A percentile compares a stretch with the other conserved stretches of the same genome.
Evolutionary conservation across 2,888 invertebrate species (phyloP).

Genomic region (Pammene fasciana): DNA sequence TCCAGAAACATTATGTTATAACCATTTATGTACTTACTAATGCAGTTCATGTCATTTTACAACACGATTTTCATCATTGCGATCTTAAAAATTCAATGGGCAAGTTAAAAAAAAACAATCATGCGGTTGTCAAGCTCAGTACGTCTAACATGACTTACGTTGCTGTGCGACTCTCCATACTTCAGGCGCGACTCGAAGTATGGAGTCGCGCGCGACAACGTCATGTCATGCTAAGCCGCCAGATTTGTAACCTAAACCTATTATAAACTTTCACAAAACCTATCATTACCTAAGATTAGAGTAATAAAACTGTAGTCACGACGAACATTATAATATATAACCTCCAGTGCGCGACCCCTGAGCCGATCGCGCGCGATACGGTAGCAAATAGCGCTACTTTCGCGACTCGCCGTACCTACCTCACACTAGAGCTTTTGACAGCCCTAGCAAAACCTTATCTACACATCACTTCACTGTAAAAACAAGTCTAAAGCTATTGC

Average conservation of each 20-base stretch:
- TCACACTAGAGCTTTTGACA: constrained; percentile 70
- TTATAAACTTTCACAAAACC: constrained; percentile 14
- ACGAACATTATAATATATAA: constrained; percentile 19
- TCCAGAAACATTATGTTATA: too few relatives aligned
- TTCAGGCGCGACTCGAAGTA: too few relatives aligned
- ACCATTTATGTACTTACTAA: too few relatives aligned
- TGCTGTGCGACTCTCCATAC: too few relatives aligned
- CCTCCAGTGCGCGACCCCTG: constrained; percentile 61
- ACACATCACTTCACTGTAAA: constrained; percentile 44
- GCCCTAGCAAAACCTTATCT: constrained; percentile 49
- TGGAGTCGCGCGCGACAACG: too few relatives aligned
- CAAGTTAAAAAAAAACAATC: too few relatives aligned
- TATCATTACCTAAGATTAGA: constrained; percentile 23
- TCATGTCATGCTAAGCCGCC: too few relatives aligned
- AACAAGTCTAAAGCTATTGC: constrained; percentile 48
- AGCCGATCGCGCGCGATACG: constrained; percentile 80
- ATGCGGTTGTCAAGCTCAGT: too few relatives aligned
- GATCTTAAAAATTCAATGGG: too few relatives aligned
- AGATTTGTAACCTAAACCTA: neutral
- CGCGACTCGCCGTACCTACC: constrained; percentile 73
- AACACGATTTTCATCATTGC: too few relatives aligned
- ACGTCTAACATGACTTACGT: too few relatives aligned
- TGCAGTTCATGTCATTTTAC: too few relatives aligned
- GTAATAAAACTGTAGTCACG: constrained; percentile 34
- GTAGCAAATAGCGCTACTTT: constrained; percentile 82